Conservation (phyloP, 37 sponge, comb jelly and placozoan species). For the Diacarnus erythraeanus region DNA sequence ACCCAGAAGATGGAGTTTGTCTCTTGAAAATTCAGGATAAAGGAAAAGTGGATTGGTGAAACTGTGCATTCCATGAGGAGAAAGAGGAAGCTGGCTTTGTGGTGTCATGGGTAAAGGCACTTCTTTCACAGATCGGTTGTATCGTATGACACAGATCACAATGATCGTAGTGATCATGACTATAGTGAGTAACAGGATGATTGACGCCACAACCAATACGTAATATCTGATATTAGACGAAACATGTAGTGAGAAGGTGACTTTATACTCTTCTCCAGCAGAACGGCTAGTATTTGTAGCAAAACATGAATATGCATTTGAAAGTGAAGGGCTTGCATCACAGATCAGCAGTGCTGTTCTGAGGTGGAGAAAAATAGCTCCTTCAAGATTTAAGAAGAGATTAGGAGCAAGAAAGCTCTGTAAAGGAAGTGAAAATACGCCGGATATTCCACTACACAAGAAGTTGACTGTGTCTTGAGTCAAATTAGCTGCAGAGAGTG, state of each 20-base stretch:
- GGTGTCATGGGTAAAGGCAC: background rate
- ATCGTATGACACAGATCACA: background rate
- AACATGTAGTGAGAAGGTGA: background rate
- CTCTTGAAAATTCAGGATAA: background rate
- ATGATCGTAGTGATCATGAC: background rate
- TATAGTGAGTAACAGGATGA: background rate
- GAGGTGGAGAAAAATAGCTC: background rate
- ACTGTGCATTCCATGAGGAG: background rate
- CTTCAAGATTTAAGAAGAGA: background rate
- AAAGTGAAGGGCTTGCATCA: background rate
- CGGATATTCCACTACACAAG: background rate
- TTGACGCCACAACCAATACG: background rate
- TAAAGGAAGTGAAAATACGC: background rate
- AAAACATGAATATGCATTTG: background rate
- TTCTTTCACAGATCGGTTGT: background rate
- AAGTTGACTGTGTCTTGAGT: background rate
- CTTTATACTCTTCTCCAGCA: background rate
- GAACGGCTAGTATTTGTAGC: background rate
- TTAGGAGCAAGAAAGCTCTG: background rate
- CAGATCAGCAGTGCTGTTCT: slow-evolving; percentile 2
- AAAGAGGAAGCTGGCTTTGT: background rate
- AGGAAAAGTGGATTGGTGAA: background rate
- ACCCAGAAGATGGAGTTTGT: background rate
- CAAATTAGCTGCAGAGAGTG: background rate
- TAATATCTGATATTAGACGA: background rate